Base-by-base conservation (phyloP, 2,113 vertebrate genomes). In the Cephalopholis sonnerati region DNA sequence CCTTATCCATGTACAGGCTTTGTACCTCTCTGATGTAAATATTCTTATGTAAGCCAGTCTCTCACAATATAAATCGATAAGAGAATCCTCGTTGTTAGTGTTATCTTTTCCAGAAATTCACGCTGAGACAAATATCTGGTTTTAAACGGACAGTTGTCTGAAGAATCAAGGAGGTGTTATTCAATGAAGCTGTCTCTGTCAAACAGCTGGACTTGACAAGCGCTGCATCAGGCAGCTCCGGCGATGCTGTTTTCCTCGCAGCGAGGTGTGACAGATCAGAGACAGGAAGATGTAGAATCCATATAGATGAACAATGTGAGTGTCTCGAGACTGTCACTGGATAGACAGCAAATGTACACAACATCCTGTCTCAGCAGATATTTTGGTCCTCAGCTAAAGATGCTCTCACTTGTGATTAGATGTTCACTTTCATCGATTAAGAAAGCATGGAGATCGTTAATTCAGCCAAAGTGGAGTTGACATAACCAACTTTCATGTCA, bases 161-260 rank as follows among this genome's bases (percentile, higher is more conserved):
- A 72, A 17, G 54, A 17, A 20, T 69, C 32, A 22, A 69, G 22
- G 48, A 75, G 54, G 46, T 76, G 39, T 75, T 64, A 71, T 50
- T 74, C 54, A 70, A 16, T 69, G 25, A 17, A 73, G 51, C 57
- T 61, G 50, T 74, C 77, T 77, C 32, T 66, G 50, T 65, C 71
- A 85, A 77, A 82, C 63, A 84, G 29, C 53, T 73, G 72, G 67
- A 39, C 32, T 65, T 75, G 84, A 91, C 78, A 84, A 85, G 69
- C 15, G 20, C 71, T 71, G 66, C 74, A 65, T 81, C 74, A 77
- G 66, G 83, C 55, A 76, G 61, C 76, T 87, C 20, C 29, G 13
- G 17, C 41, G 12, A 78, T 2, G 65, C 62, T 58, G 63, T 62
- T 88, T 81, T 69, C 46, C 8, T 74, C 64, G 79, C 64, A 69